Conservation (phyloP, 2,797 vertebrate species). For the Propithecus perrieri region DNA sequence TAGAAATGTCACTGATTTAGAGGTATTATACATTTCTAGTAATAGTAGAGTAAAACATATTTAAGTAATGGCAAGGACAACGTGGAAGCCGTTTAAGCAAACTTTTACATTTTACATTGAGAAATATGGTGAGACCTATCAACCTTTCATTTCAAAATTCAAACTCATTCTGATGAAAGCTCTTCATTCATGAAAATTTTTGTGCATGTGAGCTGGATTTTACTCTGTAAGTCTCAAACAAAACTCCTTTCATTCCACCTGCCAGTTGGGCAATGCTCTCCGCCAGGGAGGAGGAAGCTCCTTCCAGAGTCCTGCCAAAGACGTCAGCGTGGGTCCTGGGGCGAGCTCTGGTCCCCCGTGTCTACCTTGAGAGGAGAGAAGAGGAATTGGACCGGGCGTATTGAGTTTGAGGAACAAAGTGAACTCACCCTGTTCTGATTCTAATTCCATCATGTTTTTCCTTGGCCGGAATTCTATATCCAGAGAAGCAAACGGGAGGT, state of each 20-base stretch:
- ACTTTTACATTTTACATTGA: neutral
- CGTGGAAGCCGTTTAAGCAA: neutral
- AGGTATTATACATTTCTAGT: neutral
- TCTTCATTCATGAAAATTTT: neutral
- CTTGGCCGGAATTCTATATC: neutral
- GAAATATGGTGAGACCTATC: neutral
- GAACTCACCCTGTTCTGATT: neutral
- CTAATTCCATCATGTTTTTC: neutral
- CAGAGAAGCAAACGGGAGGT: neutral
- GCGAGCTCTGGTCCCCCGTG: neutral
- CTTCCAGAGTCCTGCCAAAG: neutral
- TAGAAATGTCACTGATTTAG: neutral
- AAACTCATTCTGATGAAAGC: neutral
- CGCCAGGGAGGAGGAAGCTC: neutral
- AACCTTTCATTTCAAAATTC: neutral
- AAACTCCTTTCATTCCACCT: conserved; percentile 60
- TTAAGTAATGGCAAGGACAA: neutral
- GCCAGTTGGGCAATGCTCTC: neutral
- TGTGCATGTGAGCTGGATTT: neutral
- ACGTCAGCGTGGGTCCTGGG: neutral
- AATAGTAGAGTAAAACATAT: neutral
- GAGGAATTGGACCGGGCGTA: neutral
- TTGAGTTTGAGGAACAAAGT: neutral
- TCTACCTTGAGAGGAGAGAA: neutral
- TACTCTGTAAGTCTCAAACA: conserved; percentile 35